Percentiles rank a stretch among this genome's conserved stretches.
phyloP scores from a whole-genome alignment of 2,888 invertebrate species.

The Folsomia candida region DNA sequence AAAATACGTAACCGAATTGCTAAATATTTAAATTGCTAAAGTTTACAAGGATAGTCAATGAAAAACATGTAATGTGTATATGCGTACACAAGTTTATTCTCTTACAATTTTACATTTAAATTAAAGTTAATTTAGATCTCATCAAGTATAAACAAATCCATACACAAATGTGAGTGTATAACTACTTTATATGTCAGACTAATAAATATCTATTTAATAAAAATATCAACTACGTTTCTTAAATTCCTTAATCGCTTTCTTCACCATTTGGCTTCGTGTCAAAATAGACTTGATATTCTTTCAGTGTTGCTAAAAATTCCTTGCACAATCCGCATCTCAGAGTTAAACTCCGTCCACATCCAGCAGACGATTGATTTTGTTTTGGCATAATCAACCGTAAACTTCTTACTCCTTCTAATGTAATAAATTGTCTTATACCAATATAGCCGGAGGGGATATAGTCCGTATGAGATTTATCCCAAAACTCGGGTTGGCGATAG shows the following conservation, averaged over 20 bases:
- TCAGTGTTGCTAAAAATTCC: not conserved
- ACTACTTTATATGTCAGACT: too few relatives aligned
- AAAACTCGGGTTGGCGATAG: not conserved
- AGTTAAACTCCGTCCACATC: not conserved
- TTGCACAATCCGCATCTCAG: not conserved
- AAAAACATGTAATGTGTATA: too few relatives aligned
- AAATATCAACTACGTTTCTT: too few relatives aligned
- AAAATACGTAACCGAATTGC: too few relatives aligned
- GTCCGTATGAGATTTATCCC: not conserved
- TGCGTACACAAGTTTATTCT: too few relatives aligned
- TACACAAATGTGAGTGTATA: too few relatives aligned
- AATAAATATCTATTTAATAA: too few relatives aligned
- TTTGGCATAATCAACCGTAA: not conserved
- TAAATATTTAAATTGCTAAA: too few relatives aligned
- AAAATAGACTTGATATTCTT: not conserved
- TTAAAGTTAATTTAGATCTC: too few relatives aligned
- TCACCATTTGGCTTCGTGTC: not conserved
- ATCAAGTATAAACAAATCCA: too few relatives aligned
- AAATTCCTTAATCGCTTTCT: not conserved
- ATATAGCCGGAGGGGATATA: not conserved
- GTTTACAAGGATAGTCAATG: too few relatives aligned
- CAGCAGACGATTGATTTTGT: not conserved
- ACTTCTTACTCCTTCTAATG: not conserved
- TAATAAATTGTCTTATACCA: not conserved
- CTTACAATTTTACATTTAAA: too few relatives aligned